phyloP scores from a whole-genome alignment of 2,797 vertebrate genomes.

The Eulemur mongoz region DNA sequence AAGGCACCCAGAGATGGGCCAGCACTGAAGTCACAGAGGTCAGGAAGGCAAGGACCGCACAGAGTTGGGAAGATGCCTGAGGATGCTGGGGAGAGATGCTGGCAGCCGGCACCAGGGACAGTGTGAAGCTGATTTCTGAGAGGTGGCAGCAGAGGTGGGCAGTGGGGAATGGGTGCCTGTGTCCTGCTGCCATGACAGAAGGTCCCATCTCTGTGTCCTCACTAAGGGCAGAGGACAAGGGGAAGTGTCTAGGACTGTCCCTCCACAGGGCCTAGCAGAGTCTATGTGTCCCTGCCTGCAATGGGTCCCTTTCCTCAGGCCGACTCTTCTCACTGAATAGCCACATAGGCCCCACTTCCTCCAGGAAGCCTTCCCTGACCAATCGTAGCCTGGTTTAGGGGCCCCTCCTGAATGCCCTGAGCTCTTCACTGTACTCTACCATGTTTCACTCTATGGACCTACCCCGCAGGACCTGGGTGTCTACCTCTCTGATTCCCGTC shows the following conservation, averaged over 20 bases:
- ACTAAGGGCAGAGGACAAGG: background rate
- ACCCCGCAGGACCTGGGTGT: background rate
- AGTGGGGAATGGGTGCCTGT: background rate
- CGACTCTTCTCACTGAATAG: background rate
- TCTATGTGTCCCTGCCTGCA: background rate
- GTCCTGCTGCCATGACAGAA: background rate
- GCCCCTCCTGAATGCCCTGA: background rate
- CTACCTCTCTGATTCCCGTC: no score
- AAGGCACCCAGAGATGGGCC: background rate
- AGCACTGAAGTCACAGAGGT: background rate
- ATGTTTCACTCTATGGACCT: background rate
- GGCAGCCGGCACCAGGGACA: background rate
- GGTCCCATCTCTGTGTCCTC: background rate
- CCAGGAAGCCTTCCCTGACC: constrained; percentile 18
- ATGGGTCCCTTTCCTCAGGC: background rate
- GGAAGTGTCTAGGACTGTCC: background rate
- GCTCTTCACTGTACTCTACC: background rate
- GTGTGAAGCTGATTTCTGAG: background rate
- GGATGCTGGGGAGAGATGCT: background rate
- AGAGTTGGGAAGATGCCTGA: background rate
- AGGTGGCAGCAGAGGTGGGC: background rate
- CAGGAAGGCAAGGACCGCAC: rapidly evolving
- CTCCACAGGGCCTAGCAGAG: background rate
- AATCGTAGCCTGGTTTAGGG: background rate
- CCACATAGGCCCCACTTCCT: background rate